These are phyloP conservation scores for Ornithoptera alexandrae DNA, from an alignment of 2,888 invertebrate genomes.

Conservation along the genomic window DNA sequence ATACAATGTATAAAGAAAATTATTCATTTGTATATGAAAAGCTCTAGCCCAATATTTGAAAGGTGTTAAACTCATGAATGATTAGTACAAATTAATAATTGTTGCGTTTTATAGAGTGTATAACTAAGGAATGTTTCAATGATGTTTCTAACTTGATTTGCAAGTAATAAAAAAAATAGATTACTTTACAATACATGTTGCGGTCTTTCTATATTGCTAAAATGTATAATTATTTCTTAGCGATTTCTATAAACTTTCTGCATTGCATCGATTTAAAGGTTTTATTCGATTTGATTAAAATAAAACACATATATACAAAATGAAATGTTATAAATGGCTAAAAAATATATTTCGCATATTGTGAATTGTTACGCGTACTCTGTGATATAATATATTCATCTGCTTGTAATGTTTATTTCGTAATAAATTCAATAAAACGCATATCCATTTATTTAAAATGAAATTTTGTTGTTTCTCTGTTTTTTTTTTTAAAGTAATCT, in stretches of 20 bases:
- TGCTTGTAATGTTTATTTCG: constrained; percentile 59
- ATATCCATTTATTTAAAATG: constrained; percentile 1
- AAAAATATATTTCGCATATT: constrained; percentile 59
- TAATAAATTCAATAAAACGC: constrained; percentile 33
- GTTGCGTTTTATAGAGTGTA: constrained; percentile 1
- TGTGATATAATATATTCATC: constrained; percentile 70
- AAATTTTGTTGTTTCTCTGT: background rate
- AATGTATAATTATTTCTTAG: background rate
- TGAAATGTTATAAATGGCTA: constrained; percentile 20
- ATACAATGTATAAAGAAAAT: background rate
- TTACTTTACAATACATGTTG: background rate
- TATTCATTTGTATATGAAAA: background rate
- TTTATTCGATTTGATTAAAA: background rate
- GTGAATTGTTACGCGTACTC: constrained; percentile 70
- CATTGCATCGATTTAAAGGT: background rate
- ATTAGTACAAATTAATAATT: constrained; percentile 3
- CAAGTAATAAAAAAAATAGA: background rate
- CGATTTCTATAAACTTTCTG: background rate
- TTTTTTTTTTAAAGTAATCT: background rate
- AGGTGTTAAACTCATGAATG: constrained; percentile 1
- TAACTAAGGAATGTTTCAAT: background rate
- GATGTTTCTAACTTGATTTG: background rate
- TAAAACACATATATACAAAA: background rate
- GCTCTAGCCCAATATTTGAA: background rate
- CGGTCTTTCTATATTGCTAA: background rate